Evolutionary conservation across 2,797 vertebrate genomes (phyloP), one percentile per base, ranked within the genome.

Genomic region (Gymnoscopelus microlampas): DNA sequence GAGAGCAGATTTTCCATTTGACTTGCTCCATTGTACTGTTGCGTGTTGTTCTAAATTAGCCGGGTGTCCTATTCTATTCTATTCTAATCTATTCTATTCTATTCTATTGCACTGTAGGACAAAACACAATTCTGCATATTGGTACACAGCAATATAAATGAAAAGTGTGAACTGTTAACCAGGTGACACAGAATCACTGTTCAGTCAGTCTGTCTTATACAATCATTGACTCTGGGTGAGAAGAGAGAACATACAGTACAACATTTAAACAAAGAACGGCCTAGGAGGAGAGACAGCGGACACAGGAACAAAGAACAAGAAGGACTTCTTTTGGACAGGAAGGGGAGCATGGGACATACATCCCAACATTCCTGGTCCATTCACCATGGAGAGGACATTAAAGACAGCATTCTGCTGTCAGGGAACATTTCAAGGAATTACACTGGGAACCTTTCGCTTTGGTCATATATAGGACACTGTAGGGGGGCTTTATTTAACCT

Each of bases 401-500:
- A 14, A 53, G 14, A 57, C 10, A 12, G 3, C 24, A 39, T 12
- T n/a, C 49, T 35, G 47, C 62, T 65, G 58, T 60, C 39, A 72
- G 24, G 59, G 13, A 4, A 3, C 15, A 53, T 72, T 77, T 53
- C 66, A 66, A 71, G 49, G 32, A 3, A 72, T 60, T 47, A 32
- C 48, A 19, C 5, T 26, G 13, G 53, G 39, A 65, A 35, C 39
- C 39, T 44, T 44, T 44, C 39, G 39, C 39, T 44, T 10, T 12
- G 12, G 10, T 51, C 35, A 29, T 29, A 11, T 26, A 8, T 13
- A 23, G 39, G 48, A 26, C 67, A 14, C 72, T 68, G 29, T 13
- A 66, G 50, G 23, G 53, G 66, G 50, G 44, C 32, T 79, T 54
- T 39, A 68, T 82, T 68, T 11, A 70, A 50, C 63, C 50, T 19